These are phyloP conservation scores for Mythimna impura DNA, from an alignment of 2,888 invertebrate species.

Conservation along the genomic window DNA sequence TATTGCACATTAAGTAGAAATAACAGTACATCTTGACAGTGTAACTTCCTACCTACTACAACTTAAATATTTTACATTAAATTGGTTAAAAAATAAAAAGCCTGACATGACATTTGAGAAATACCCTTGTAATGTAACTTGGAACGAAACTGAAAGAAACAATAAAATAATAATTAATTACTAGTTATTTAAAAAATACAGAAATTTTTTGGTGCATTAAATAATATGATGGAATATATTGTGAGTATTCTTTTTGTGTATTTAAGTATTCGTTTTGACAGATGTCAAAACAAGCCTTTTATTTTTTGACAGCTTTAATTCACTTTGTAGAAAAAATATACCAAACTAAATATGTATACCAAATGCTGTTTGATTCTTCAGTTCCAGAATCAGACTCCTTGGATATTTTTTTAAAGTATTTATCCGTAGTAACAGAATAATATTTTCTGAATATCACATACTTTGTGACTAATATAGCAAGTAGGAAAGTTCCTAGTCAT, in stretches of 20 bases:
- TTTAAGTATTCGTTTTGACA: no score
- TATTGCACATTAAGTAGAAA: background rate
- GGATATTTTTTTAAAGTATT: slow-evolving; percentile 25
- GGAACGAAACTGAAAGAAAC: no score
- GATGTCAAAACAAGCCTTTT: no score
- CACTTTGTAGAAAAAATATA: slow-evolving; percentile 30
- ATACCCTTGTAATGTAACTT: no score
- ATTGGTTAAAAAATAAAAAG: no score
- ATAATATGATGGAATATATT: no score
- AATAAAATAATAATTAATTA: no score
- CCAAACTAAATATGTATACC: slow-evolving; percentile 35
- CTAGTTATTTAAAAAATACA: no score
- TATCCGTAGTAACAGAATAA: slow-evolving; percentile 66
- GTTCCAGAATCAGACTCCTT: slow-evolving; percentile 37
- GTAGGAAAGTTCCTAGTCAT: slow-evolving; percentile 82
- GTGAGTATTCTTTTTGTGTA: no score
- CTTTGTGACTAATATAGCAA: slow-evolving; percentile 76
- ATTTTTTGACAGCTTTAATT: no score
- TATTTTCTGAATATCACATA: slow-evolving; percentile 79
- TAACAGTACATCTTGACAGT: background rate
- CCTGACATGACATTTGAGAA: no score
- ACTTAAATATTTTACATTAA: background rate
- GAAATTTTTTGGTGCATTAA: no score
- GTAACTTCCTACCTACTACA: background rate
- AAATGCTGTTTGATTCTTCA: slow-evolving; percentile 51